These are phyloP conservation scores for Glareola pratincola DNA, from an alignment of 2,113 vertebrate genomes.

Conservation along the genomic window DNA sequence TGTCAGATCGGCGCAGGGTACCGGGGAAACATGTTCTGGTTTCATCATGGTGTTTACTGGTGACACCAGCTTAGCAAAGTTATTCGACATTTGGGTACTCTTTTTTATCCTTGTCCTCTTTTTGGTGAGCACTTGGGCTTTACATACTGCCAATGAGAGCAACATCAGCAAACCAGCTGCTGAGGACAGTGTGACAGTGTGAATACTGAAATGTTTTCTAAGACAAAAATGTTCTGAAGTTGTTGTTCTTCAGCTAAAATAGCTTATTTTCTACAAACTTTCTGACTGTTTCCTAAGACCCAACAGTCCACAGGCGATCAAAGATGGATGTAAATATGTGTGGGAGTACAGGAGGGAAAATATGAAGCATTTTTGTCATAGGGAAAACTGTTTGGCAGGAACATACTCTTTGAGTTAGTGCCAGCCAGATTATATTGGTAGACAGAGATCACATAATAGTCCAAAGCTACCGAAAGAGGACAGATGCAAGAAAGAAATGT, in stretches of 20 bases:
- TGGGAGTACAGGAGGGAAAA: not conserved
- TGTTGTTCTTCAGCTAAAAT: not conserved
- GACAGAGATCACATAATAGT: slow-evolving; percentile 12
- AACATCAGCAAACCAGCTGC: not conserved
- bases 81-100: not conserved
- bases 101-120: not conserved
- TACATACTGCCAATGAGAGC: not conserved
- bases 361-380: not conserved
- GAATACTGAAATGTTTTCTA: not conserved
- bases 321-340: not conserved
- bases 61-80: not conserved
- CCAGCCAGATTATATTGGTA: not conserved
- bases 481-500: slow-evolving; percentile 1
- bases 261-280: not conserved
- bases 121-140: not conserved
- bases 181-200: not conserved
- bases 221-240: not conserved
- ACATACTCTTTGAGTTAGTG: not conserved
- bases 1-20: not conserved
- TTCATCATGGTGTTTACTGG: not conserved
- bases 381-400: not conserved
- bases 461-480: not conserved
- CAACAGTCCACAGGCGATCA: not conserved
- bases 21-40: not conserved
- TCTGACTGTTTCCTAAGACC: not conserved